Evolutionary conservation across 2,797 vertebrate species (phyloP), one percentile per base, ranked within the genome.

Genomic region (Falco cherrug): DNA sequence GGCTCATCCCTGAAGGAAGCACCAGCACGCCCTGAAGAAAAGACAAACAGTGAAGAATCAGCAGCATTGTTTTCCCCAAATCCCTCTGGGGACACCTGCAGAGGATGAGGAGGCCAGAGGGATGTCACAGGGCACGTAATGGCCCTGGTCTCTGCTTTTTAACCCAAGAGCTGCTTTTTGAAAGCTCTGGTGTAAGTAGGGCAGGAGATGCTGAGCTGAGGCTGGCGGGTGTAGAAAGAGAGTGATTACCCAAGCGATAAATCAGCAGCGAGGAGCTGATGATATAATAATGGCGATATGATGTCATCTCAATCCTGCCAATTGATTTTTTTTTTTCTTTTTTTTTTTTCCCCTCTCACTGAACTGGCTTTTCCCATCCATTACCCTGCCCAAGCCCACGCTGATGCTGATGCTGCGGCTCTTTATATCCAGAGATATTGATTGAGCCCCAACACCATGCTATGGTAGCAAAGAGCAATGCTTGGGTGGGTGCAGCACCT

Each of bases 281-380:
- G 96, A 95, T 82, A 67, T 73, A 94, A 84, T 84, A 93, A 91
- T 82, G 73, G 77, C 0, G 20, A 70, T 67, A 31, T 96, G 94
- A 97, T 90, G 93, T 90, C 93, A 96, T 86, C 85, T 64, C 73
- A 76, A 43, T 51, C 69, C 84, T 81, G 57, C 83, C 51, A 54
- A 94, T 93, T 51, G 87, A 90, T 96, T 93, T 95, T 28, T 41
- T 41, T 5, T 41, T 33, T 11, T 25, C 16, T 43, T 21, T 64
- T 26, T 29, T 28, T 67, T 45, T 26, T 47, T 50, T 9, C 43
- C 68, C 48, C 68, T 75, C 93, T 54, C 0, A 0, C 29, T 63
- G 70, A 87, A 45, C 5, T 7, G 37, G 24, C 17, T 95, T 89
- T 89, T 89, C 87, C 84, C 84, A 91, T 90, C 94, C 85, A 69